These are phyloP conservation scores for Heliconius melpomene DNA, from an alignment of 1,140 invertebrate genomes.

Conservation along the genomic window DNA sequence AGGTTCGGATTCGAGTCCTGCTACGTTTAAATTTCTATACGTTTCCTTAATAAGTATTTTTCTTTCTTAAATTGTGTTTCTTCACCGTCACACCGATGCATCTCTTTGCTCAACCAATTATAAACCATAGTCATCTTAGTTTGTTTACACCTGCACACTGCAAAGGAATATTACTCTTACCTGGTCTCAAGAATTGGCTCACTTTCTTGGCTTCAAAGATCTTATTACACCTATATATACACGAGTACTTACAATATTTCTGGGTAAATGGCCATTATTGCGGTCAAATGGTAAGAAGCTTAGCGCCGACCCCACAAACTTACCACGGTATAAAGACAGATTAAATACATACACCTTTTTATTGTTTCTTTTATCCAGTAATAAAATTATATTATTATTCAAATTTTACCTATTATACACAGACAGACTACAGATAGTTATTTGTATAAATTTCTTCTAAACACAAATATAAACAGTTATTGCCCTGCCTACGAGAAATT, in stretches of 20 bases:
- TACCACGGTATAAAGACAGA: conserved; percentile 52
- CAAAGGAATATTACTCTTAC: too few species aligned
- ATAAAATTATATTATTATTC: background rate
- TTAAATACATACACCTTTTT: conserved; percentile 33
- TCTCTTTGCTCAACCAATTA: too few species aligned
- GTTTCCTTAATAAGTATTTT: too few species aligned
- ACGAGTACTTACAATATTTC: conserved; percentile 5
- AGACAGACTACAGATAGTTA: background rate
- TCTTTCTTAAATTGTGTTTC: too few species aligned
- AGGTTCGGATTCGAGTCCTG: too few species aligned
- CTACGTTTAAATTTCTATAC: too few species aligned
- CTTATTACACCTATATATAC: too few species aligned
- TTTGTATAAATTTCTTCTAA: background rate
- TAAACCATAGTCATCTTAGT: too few species aligned
- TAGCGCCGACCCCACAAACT: conserved; percentile 44
- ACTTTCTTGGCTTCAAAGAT: too few species aligned
- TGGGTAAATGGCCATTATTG: conserved; percentile 13
- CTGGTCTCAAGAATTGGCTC: too few species aligned
- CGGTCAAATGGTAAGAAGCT: conserved; percentile 37
- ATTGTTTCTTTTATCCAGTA: background rate
- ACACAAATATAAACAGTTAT: background rate
- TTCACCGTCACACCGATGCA: too few species aligned
- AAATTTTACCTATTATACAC: background rate
- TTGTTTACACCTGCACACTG: too few species aligned
- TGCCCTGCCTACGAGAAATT: background rate